Percentiles rank a stretch among this genome's conserved stretches.
Conservation (phyloP, 2,888 invertebrate species). For the Campoplex nolae region DNA sequence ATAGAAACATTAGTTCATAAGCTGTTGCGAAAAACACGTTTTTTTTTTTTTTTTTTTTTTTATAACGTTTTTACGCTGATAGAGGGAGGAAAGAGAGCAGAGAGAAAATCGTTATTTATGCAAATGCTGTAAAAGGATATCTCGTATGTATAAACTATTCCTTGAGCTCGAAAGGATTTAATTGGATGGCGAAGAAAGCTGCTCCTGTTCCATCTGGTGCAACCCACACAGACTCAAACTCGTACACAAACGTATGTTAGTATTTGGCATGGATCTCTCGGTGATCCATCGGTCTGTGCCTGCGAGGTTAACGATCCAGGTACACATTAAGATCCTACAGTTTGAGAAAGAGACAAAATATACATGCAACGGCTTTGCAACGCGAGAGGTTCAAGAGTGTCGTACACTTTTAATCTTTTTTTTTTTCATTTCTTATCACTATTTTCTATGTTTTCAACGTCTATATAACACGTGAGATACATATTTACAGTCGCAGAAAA, state of each 20-base stretch:
- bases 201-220: slow-evolving; percentile 63
- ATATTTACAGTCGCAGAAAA: slow-evolving; percentile 34
- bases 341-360: slow-evolving; percentile 27
- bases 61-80: background rate
- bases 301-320: slow-evolving; percentile 68
- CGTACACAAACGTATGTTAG: background rate
- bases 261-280: slow-evolving; percentile 49
- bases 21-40: slow-evolving; percentile 23
- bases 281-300: slow-evolving; percentile 70
- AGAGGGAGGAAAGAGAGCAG: slow-evolving; percentile 33
- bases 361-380: background rate
- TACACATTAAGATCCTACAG: slow-evolving; percentile 50
- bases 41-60: slow-evolving; percentile 5
- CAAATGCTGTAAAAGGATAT: slow-evolving; percentile 72
- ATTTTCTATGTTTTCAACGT: slow-evolving; percentile 34
- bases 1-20: slow-evolving; percentile 69
- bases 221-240: slow-evolving; percentile 32
- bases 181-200: slow-evolving; percentile 74
- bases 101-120: slow-evolving; percentile 73
- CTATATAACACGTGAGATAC: background rate
- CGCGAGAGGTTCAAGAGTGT: slow-evolving; percentile 35
- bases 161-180: slow-evolving; percentile 68
- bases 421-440: slow-evolving; percentile 39
- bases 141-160: slow-evolving; percentile 66
- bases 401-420: slow-evolving; percentile 23